These are phyloP conservation scores for Pangasius larnaudii DNA, from an alignment of 2,797 vertebrate genomes.

Conservation along the genomic window DNA sequence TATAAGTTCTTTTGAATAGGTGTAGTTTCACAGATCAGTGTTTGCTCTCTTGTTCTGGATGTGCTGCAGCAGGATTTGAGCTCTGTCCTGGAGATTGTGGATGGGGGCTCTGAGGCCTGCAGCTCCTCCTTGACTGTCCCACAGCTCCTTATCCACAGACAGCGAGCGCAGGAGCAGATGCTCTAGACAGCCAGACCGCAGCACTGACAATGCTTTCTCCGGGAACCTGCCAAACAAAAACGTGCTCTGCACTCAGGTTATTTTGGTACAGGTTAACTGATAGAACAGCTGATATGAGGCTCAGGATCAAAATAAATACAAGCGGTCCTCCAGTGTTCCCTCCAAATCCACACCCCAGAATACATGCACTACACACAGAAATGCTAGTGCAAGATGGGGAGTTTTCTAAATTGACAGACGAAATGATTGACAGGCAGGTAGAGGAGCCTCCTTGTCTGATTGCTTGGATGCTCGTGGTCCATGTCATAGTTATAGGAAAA, in stretches of 20 bases:
- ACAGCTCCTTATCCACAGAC: conserved; percentile 82
- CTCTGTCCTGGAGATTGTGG: conserved; percentile 76
- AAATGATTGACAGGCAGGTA: background rate
- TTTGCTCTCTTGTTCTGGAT: conserved; percentile 76
- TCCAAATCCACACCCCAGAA: background rate
- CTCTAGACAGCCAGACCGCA: conserved; percentile 84
- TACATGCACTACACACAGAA: background rate
- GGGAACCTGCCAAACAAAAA: conserved; percentile 81
- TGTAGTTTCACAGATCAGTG: conserved; percentile 66
- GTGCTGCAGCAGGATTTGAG: conserved; percentile 77
- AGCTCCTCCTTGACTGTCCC: conserved; percentile 80
- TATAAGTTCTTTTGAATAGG: conserved; percentile 1
- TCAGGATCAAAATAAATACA: background rate
- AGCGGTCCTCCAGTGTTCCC: background rate
- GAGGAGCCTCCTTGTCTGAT: background rate
- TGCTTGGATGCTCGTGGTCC: background rate
- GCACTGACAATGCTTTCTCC: conserved; percentile 70
- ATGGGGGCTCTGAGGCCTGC: conserved; percentile 75
- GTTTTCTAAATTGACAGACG: background rate
- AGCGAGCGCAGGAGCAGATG: conserved; percentile 83
- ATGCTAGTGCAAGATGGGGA: background rate
- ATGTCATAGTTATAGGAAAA: background rate
- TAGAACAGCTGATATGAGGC: background rate
- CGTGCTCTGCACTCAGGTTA: conserved; percentile 8
- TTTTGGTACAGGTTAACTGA: conserved; percentile 7